Base-by-base conservation (phyloP, 2,888 invertebrate species). In the Scelioninae gen. 2 region DNA sequence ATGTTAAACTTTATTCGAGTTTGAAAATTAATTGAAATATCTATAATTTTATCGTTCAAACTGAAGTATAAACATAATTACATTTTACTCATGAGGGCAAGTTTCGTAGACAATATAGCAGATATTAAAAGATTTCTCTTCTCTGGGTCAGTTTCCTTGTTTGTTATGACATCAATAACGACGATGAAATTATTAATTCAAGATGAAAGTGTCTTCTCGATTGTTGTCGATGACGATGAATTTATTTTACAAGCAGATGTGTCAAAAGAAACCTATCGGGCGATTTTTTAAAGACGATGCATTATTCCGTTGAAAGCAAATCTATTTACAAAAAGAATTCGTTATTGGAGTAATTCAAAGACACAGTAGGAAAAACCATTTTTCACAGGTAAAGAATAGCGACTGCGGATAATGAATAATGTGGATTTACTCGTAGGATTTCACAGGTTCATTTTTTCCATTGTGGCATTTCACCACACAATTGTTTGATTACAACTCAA, bases 361-460 rank as follows among this genome's bases (percentile, higher is more conserved):
- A 6, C 41, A 48, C 55, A 69, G 55, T 61, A 19, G 55, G 55
- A 55, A 69, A 69, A 69, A 48, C 22, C 16, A 61, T 61, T 69
- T 69, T 61, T 69, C 53, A 61, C 48, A 22, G 46, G 55, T 48
- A 41, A 28, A 53, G 31, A 69, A 58, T 52, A 68, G 35, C 1
- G 37, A 39, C 53, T 15, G 55, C 28, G 11, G 33, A 58, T 58
- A 58, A 58, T 50, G 58, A 67, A 67, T 50, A 67, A 67, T 67
- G 58, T 67, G 58, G 41, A 67, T 67, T 35, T 28, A 58, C 50
- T 58, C 46, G 33, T 16, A 28, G 33, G 43, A 50, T 67, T 67
- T 50, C 22, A 67, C 58, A 50, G 67, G 37, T 67, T 67, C 35
- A 39, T 43, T 25, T 58, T 25, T 64, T 50, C 58, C 46, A 43